phyloP scores from a whole-genome alignment of 2,797 vertebrate species.

The Labroides dimidiatus region DNA sequence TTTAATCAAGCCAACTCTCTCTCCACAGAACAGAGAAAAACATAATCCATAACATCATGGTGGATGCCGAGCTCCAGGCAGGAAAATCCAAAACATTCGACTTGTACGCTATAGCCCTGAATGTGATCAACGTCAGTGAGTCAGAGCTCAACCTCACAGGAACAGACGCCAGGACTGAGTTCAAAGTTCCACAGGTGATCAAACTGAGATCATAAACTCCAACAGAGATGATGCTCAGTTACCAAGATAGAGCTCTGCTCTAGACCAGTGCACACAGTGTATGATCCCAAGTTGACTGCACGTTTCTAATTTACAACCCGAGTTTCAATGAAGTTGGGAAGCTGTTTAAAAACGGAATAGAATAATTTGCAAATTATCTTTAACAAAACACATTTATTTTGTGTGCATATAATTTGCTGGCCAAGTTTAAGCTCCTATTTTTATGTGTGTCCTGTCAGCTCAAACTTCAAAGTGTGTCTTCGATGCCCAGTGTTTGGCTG shows the following conservation, averaged over 20 bases:
- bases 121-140: slow-evolving; percentile 33
- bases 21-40: slow-evolving; percentile 48
- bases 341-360: too few species aligned
- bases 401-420: background rate
- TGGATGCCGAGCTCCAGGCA: fast-evolving
- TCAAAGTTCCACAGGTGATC: slow-evolving; percentile 58
- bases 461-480: background rate
- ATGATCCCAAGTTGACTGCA: too few species aligned
- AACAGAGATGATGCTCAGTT: too few species aligned
- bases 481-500: slow-evolving; percentile 50
- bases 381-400: background rate
- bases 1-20: background rate
- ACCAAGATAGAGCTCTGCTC: too few species aligned
- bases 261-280: too few species aligned
- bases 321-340: too few species aligned
- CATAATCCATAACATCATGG: slow-evolving; percentile 50
- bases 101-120: slow-evolving; percentile 24
- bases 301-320: too few species aligned
- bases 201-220: background rate
- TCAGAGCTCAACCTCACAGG: fast-evolving
- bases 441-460: slow-evolving; percentile 23
- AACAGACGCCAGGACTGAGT: background rate
- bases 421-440: background rate
- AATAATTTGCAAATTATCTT: too few species aligned
- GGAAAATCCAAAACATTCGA: fast-evolving